phyloP scores from a whole-genome alignment of 1,140 invertebrate genomes.

The Microplitis mediator region DNA sequence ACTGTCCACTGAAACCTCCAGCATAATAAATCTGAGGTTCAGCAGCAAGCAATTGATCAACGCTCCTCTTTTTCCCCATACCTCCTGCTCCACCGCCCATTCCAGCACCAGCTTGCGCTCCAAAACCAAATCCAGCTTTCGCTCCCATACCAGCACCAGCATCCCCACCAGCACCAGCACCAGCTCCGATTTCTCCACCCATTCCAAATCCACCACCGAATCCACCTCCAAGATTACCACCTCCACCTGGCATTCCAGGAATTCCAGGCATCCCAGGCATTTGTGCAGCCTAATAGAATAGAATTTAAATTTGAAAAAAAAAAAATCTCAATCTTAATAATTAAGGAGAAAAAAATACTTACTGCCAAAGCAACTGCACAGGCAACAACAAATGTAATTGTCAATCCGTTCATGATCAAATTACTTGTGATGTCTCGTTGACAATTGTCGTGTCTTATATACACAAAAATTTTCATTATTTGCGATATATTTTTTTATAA shows the following conservation, averaged over 20 bases:
- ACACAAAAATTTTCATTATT: too few species aligned
- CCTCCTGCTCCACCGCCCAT: neutral
- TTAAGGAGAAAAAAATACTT: constrained; percentile 17
- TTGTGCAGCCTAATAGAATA: neutral
- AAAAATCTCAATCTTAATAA: neutral
- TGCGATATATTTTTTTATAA: too few species aligned
- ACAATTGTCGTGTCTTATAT: too few species aligned
- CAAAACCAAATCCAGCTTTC: neutral
- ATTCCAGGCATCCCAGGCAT: too few species aligned
- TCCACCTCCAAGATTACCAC: too few species aligned
- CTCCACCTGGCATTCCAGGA: too few species aligned
- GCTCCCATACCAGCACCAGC: neutral
- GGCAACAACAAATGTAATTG: constrained; percentile 9
- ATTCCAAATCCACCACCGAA: too few species aligned
- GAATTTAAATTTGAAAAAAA: neutral
- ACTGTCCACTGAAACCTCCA: too few species aligned
- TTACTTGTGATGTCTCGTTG: neutral
- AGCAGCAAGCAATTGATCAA: neutral
- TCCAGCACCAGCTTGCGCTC: neutral
- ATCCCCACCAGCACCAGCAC: neutral
- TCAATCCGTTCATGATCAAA: constrained; percentile 33
- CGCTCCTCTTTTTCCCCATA: neutral
- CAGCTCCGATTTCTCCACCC: neutral
- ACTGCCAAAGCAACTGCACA: constrained; percentile 26
- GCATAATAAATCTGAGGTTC: too few species aligned